Conservation (phyloP, 2,888 invertebrate genomes). For the Sphecodes monilicornis region DNA sequence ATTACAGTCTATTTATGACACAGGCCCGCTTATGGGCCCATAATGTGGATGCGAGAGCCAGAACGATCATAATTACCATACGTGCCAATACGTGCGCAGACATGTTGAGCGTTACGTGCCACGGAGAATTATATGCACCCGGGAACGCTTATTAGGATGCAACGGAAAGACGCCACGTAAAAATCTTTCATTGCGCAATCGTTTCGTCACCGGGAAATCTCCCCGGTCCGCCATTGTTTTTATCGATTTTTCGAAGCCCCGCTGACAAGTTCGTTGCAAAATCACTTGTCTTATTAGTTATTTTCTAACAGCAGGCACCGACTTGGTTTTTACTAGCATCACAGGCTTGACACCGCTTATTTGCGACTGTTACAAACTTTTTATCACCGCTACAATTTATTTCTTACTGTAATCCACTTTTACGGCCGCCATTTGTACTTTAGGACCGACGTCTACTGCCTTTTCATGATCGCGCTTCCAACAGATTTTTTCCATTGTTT, state of each 20-base stretch:
- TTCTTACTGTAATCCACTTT: neutral
- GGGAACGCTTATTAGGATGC: constrained; percentile 22
- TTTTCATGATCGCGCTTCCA: neutral
- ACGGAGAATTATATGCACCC: constrained; percentile 31
- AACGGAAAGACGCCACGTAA: neutral
- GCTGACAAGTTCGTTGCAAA: constrained; percentile 14
- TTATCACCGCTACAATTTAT: neutral
- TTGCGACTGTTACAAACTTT: neutral
- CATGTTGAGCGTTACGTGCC: constrained; percentile 27
- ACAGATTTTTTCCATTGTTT: neutral
- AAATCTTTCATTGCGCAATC: constrained; percentile 7
- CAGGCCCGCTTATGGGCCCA: no score
- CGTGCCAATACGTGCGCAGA: constrained; percentile 9
- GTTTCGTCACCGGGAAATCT: constrained; percentile 25
- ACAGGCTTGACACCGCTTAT: neutral
- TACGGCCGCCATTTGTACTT: neutral
- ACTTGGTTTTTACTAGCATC: neutral
- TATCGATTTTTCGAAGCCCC: constrained; percentile 15
- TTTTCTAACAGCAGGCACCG: neutral
- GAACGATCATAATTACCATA: constrained; percentile 31
- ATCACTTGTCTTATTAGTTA: neutral
- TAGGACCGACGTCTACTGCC: neutral
- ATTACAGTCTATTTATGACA: constrained; percentile 12
- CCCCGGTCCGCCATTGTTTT: constrained; percentile 10
- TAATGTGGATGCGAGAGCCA: constrained; percentile 2